Evolutionary conservation across 23 tunicate genomes (phyloP).

Genomic region (Trididemnum nubilum): DNA sequence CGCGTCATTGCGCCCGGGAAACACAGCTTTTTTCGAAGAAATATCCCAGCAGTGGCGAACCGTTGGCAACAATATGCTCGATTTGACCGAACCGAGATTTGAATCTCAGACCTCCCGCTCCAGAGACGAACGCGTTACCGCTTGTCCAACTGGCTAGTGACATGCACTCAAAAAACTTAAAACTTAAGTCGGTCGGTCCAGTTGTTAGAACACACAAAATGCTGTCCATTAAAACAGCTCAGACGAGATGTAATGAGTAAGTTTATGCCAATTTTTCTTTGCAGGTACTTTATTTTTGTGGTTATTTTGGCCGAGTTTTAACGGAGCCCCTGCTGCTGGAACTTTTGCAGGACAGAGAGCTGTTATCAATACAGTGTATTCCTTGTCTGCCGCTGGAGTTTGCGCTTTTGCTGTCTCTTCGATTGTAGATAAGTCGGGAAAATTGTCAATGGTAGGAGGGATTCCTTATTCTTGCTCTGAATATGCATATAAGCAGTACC

Average conservation of each 20-base stretch:
- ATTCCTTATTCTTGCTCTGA: background rate
- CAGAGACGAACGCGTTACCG: no score
- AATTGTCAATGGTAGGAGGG: conserved; percentile 80
- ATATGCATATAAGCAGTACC: no score
- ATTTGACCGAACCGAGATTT: no score
- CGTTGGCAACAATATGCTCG: no score
- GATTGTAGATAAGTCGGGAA: conserved; percentile 64
- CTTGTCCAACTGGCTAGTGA: no score
- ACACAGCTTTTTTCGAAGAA: no score
- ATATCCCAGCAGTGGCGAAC: no score
- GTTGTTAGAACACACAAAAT: background rate
- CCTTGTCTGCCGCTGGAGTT: conserved; percentile 73
- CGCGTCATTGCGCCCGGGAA: no score
- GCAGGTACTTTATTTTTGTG: conserved; percentile 88
- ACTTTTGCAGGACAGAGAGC: conserved; percentile 81
- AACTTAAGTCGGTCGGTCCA: no score
- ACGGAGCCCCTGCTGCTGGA: conserved; percentile 93
- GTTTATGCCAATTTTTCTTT: background rate
- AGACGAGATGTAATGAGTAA: background rate
- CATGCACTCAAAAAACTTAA: no score
- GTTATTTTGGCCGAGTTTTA: conserved; percentile 98
- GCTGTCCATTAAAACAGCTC: background rate
- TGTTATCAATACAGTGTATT: conserved; percentile 78
- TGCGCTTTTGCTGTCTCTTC: conserved; percentile 73
- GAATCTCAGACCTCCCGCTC: no score